Base-by-base conservation (phyloP, 2,888 invertebrate genomes). In the Camponotus fellah region DNA sequence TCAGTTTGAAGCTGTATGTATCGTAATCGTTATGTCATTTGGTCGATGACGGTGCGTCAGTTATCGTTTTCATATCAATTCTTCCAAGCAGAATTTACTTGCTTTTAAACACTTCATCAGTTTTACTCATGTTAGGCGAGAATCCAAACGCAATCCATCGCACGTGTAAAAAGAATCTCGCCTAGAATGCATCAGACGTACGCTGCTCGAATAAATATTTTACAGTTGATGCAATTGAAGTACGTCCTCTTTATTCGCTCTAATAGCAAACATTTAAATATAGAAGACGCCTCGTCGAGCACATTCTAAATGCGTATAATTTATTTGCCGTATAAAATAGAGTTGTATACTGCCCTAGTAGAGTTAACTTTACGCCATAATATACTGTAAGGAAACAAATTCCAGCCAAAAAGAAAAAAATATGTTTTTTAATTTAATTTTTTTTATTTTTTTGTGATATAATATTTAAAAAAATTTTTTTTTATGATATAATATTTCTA, bases 201-300 rank as follows among this genome's bases (percentile, higher is more conserved):
- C 71, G 37, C 26, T 46, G 37, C 37, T 37, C 34, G 34, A 60
- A 46, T 64, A 53, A 60, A 37, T 75, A 53, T 64, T 75, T 75
- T 40, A 43, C 43, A 40, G 40, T 37, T 40, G 21, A 26, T 60
- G 26, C n/a, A 68, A 68, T 14, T 64, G 14, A 75, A 46, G 34
- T 37, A 8, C n/a, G n/a, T n/a, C 37, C 34, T 9, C n/a, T 21
- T 14, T 40, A 72, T 58, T 72, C 40, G 17, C 40, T 74, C n/a
- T 64, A 75, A 75, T 64, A 34, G 21, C 17, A 49, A 75, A 64
- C 6, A 21, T 46, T 60, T 69, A 60, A 60, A 58, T 69, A 62
- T 37, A 71, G 10, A 46, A 71, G 34, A 71, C 8, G 6, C 5
- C 10, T n/a, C 8, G 56, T 60, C n/a, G 10, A 56, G n/a, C 5